phyloP scores from a whole-genome alignment of 2,888 invertebrate species.

The Pammene aurita region DNA sequence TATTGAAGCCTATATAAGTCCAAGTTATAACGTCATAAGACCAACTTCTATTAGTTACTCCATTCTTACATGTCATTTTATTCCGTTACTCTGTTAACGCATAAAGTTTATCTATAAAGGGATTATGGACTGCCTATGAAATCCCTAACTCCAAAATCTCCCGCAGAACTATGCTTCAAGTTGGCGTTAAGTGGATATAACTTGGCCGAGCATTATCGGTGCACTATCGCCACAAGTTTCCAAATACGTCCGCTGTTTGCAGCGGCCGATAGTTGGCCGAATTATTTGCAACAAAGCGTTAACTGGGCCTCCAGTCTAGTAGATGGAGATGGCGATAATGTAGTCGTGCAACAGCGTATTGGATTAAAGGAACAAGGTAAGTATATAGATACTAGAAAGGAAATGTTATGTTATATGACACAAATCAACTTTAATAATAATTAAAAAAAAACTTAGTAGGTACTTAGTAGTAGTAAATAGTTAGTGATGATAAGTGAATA shows the following conservation, averaged over 20 bases:
- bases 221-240: slow-evolving; percentile 35
- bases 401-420: too few relatives aligned
- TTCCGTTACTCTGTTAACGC: too few relatives aligned
- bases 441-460: too few relatives aligned
- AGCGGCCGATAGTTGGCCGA: slow-evolving; percentile 24
- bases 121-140: slow-evolving; percentile 2
- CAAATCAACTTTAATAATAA: too few relatives aligned
- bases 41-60: too few relatives aligned
- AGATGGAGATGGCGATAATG: slow-evolving; percentile 8
- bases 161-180: slow-evolving; percentile 23
- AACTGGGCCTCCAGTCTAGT: neutral
- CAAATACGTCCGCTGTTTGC: slow-evolving; percentile 32
- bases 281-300: slow-evolving; percentile 20
- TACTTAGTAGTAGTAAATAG: too few relatives aligned
- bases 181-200: slow-evolving; percentile 33
- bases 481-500: too few relatives aligned
- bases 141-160: slow-evolving; percentile 14
- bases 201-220: slow-evolving; percentile 32
- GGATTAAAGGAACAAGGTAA: neutral
- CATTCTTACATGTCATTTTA: too few relatives aligned
- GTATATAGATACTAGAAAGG: neutral
- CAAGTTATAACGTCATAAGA: too few relatives aligned
- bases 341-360: neutral
- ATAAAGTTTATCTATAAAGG: slow-evolving; percentile 10
- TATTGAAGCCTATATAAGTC: too few relatives aligned